phyloP scores from a whole-genome alignment of 2,113 vertebrate genomes.

The Bungarus multicinctus region DNA sequence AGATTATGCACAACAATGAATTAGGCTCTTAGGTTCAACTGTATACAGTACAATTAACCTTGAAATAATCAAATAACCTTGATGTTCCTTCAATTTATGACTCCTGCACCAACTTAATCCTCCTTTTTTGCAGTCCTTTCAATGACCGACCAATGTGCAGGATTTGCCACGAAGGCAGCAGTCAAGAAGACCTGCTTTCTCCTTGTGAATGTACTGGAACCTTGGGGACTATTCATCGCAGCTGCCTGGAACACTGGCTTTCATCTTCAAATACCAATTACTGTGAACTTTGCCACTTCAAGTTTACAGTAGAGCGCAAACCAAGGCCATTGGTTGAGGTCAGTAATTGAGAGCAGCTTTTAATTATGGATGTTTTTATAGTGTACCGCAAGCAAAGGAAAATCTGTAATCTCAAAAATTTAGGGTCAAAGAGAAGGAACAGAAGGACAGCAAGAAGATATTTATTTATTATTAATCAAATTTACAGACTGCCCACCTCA shows the following conservation, averaged over 20 bases:
- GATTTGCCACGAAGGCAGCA: slow-evolving; percentile 84
- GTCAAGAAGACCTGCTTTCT: slow-evolving; percentile 83
- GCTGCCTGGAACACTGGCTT: slow-evolving; percentile 87
- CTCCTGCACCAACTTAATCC: slow-evolving; percentile 4
- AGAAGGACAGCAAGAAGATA: neutral
- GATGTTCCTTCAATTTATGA: neutral
- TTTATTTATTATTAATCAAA: neutral
- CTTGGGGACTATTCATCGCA: slow-evolving; percentile 84
- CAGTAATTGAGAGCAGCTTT: slow-evolving; percentile 54
- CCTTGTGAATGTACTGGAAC: slow-evolving; percentile 83
- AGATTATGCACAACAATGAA: neutral
- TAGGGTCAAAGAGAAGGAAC: neutral
- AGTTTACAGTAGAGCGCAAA: slow-evolving; percentile 83
- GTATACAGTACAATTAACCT: neutral
- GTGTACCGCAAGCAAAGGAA: slow-evolving; percentile 16
- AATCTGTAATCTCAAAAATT: neutral
- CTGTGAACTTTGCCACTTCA: slow-evolving; percentile 89
- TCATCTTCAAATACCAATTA: slow-evolving; percentile 85
- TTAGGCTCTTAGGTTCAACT: neutral
- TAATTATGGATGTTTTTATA: slow-evolving; percentile 25
- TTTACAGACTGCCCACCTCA: neutral
- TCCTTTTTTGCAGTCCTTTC: slow-evolving; percentile 66
- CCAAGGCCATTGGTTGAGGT: slow-evolving; percentile 82
- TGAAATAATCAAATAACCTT: neutral
- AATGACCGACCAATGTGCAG: slow-evolving; percentile 81